Evolutionary conservation across 2,888 invertebrate species (phyloP).

Genomic region (Thymelicus sylvestris): DNA sequence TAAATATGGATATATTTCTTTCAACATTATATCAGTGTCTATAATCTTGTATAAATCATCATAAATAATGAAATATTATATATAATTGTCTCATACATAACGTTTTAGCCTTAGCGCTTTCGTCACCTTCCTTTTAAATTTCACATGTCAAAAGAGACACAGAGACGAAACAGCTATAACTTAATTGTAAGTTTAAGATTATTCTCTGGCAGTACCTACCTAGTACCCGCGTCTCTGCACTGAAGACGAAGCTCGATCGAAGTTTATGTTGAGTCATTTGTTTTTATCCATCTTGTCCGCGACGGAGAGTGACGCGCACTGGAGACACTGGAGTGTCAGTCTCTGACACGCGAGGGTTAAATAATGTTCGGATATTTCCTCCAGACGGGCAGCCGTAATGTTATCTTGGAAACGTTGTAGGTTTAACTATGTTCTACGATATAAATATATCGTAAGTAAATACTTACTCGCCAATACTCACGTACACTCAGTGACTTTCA

Average conservation of each 20-base stretch:
- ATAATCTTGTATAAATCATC: too few relatives aligned
- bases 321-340: neutral
- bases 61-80: too few relatives aligned
- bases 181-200: too few relatives aligned
- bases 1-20: too few relatives aligned
- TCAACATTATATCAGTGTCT: too few relatives aligned
- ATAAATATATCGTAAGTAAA: too few relatives aligned
- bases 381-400: slow-evolving; percentile 8
- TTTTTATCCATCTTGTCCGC: slow-evolving; percentile 26
- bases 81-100: too few relatives aligned
- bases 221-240: neutral
- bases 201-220: too few relatives aligned
- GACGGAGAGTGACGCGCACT: slow-evolving; percentile 1
- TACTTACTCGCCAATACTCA: slow-evolving; percentile 1
- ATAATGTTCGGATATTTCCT: slow-evolving; percentile 26
- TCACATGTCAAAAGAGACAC: too few relatives aligned
- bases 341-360: slow-evolving; percentile 31
- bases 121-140: too few relatives aligned
- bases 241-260: neutral
- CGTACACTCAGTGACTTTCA: neutral
- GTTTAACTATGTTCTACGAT: neutral
- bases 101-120: too few relatives aligned
- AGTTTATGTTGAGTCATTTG: slow-evolving; percentile 11
- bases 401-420: slow-evolving; percentile 14
- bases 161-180: too few relatives aligned